phyloP scores from a whole-genome alignment of 1,140 invertebrate genomes.

The Ectropis grisescens region DNA sequence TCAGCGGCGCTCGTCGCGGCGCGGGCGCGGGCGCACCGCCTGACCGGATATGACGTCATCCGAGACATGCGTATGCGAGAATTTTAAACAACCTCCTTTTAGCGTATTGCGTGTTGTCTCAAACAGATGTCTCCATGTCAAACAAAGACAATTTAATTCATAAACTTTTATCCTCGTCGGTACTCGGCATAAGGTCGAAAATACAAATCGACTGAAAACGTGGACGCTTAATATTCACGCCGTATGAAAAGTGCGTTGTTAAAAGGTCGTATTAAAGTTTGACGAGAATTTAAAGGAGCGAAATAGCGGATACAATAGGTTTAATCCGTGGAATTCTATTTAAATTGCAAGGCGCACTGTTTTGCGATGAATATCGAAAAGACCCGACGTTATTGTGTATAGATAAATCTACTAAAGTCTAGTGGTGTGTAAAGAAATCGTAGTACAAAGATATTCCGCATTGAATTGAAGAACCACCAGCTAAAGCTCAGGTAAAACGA shows the following conservation, averaged over 20 bases:
- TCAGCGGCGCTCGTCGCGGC: no score
- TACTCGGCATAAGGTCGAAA: slow-evolving; percentile 19
- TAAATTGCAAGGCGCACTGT: no score
- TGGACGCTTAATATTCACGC: slow-evolving; percentile 49
- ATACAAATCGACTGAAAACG: slow-evolving; percentile 5
- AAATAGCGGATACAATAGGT: slow-evolving; percentile 13
- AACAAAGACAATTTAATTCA: slow-evolving; percentile 26
- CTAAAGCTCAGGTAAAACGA: no score
- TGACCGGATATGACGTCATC: slow-evolving; percentile 57
- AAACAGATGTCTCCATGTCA: slow-evolving; percentile 51
- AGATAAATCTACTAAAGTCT: no score
- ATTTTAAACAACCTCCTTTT: slow-evolving; percentile 64
- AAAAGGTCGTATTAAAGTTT: slow-evolving; percentile 42
- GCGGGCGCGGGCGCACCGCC: no score
- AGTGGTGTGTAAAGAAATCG: no score
- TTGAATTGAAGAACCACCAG: no score
- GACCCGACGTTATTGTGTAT: no score
- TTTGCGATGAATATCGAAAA: no score
- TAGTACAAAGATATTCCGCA: no score
- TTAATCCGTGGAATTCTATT: slow-evolving; percentile 16
- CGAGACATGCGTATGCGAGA: slow-evolving; percentile 52
- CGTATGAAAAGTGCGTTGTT: slow-evolving; percentile 37
- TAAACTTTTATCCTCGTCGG: no score
- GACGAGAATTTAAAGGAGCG: slow-evolving; percentile 32
- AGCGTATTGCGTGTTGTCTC: slow-evolving; percentile 40